A percentile compares a stretch with the other conserved stretches of the same genome.
phyloP scores from a whole-genome alignment of 2,797 vertebrate species.

The Neomorphus geoffroyi region DNA sequence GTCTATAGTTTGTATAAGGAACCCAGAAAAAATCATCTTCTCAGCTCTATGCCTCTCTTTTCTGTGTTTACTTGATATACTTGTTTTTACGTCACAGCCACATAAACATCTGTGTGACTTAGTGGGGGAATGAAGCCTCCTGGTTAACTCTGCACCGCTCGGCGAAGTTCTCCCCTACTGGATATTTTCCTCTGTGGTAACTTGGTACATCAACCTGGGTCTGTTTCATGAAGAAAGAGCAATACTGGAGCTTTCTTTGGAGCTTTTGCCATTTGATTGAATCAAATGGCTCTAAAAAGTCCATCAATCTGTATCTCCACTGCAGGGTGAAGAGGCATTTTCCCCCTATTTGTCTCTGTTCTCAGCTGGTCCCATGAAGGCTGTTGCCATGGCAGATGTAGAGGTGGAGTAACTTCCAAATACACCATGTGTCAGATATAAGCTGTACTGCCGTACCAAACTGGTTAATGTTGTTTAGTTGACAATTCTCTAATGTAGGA shows the following conservation, averaged over 20 bases:
- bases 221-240: background rate
- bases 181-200: rapidly evolving
- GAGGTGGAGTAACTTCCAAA: background rate
- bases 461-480: constrained; percentile 13
- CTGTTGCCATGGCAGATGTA: background rate
- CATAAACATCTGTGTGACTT: background rate
- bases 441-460: background rate
- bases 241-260: background rate
- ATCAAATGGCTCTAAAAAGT: background rate
- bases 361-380: background rate
- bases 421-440: background rate
- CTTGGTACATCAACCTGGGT: rapidly evolving
- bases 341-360: background rate
- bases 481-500: background rate
- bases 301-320: background rate
- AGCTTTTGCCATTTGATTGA: background rate
- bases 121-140: background rate
- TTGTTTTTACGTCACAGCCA: no score
- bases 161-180: background rate
- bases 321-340: background rate
- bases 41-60: background rate
- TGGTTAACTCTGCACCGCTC: background rate
- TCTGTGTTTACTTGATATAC: background rate
- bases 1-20: background rate
- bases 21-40: background rate